Evolutionary conservation across 2,888 invertebrate genomes (phyloP).

Genomic region (Lysandra coridon): DNA sequence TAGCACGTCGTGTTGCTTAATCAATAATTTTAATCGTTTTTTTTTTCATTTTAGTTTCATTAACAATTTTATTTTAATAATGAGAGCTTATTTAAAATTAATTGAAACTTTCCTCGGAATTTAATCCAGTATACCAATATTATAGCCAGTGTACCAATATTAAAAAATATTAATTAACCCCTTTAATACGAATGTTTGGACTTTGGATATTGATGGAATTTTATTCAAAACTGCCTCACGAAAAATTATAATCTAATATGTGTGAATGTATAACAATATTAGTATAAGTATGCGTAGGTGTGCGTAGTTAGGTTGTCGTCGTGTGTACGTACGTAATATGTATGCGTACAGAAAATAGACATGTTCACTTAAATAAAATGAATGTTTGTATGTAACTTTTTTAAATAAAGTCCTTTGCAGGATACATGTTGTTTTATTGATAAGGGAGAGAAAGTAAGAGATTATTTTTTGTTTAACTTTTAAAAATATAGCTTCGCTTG

Average conservation of each 20-base stretch:
- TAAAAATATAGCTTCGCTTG: no score
- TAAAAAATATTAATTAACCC: background rate
- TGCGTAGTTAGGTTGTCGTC: conserved; percentile 29
- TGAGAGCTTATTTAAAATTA: background rate
- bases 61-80: no score
- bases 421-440: conserved; percentile 47
- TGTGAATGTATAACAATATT: conserved; percentile 10
- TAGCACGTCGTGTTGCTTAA: background rate
- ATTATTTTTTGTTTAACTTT: no score
- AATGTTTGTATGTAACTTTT: conserved; percentile 81
- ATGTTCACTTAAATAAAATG: conserved; percentile 62
- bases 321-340: conserved; percentile 29
- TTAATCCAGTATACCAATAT: no score
- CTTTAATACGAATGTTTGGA: background rate
- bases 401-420: conserved; percentile 67
- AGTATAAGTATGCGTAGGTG: conserved; percentile 29
- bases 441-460: background rate
- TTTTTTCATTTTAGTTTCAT: no score
- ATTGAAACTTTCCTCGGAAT: background rate
- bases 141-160: no score
- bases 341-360: conserved; percentile 39
- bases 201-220: background rate
- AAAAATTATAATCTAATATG: background rate
- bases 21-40: no score
- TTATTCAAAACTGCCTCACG: conserved; percentile 2